Conservation (phyloP, 2,113 vertebrate genomes). For the Mungos mungo region DNA sequence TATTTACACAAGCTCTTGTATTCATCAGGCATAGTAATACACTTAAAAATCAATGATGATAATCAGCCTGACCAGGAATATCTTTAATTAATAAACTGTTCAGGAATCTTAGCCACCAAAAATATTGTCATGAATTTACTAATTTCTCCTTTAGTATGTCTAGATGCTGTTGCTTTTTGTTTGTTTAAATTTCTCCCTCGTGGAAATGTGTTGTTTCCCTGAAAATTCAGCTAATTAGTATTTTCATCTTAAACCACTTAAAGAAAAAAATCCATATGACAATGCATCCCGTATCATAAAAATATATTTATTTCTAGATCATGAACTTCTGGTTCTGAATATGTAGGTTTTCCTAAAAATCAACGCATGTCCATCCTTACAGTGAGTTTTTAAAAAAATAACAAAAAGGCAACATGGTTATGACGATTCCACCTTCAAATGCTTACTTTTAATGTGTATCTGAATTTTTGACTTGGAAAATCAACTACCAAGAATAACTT, state of each 20-base stretch:
- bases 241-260: neutral
- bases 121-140: neutral
- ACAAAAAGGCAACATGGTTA: neutral
- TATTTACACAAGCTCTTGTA: neutral
- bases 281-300: neutral
- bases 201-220: neutral
- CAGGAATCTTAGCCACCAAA: neutral
- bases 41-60: neutral
- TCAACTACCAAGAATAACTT: neutral
- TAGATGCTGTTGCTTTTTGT: neutral
- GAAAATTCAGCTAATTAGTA: neutral
- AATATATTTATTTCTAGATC: neutral
- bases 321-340: constrained; percentile 7
- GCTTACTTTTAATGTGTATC: neutral
- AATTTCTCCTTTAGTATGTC: neutral
- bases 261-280: neutral
- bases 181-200: neutral
- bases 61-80: neutral
- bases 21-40: neutral
- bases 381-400: neutral
- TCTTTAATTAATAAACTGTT: neutral
- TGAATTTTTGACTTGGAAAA: neutral
- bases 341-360: constrained; percentile 21
- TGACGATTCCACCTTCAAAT: neutral
- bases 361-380: neutral